Evolutionary conservation across 1,140 invertebrate genomes (phyloP).

Genomic region (Calliphora vicina): DNA sequence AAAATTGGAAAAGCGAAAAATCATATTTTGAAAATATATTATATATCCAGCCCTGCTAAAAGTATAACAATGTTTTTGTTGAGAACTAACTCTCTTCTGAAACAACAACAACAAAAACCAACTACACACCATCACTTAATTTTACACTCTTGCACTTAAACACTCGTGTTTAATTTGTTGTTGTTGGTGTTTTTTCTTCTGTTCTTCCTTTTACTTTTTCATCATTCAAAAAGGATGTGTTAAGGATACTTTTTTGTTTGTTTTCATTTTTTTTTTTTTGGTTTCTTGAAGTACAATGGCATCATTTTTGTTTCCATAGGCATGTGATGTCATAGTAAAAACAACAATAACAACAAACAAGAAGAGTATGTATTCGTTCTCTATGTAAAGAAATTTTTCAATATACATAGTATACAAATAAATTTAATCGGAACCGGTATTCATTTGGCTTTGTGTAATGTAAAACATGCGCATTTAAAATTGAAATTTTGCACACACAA

Average conservation of each 20-base stretch:
- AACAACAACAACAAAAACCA: background rate
- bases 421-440: conserved; percentile 29
- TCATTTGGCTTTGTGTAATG: background rate
- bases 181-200: background rate
- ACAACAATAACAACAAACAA: no score
- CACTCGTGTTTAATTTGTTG: background rate
- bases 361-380: no score
- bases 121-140: background rate
- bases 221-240: background rate
- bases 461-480: conserved; percentile 25
- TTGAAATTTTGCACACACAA: background rate
- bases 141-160: background rate
- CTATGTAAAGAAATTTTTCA: background rate
- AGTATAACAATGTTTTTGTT: background rate
- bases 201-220: background rate
- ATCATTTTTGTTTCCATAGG: background rate
- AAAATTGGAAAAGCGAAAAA: no score
- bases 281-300: conserved; percentile 3
- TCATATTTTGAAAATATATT: no score
- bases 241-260: background rate
- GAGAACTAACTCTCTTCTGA: background rate
- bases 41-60: no score
- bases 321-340: conserved; percentile 13
- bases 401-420: no score
- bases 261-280: no score